Evolutionary conservation across 2,113 vertebrate genomes (phyloP), one percentile per base, ranked within the genome.

Genomic region (Erythrolamprus reginae): DNA sequence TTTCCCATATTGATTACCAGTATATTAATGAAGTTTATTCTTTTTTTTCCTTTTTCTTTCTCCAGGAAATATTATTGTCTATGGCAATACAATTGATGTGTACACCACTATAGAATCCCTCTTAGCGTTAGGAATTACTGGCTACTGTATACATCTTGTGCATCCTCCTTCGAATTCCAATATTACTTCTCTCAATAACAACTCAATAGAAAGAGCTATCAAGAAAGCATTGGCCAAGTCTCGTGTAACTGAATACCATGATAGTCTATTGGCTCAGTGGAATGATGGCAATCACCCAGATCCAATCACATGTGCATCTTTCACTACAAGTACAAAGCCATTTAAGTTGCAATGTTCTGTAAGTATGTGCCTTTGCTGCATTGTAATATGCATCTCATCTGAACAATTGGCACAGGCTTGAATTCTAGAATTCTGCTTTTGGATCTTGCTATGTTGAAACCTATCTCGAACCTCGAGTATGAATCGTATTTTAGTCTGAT

Each of bases 1-100:
- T 94, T 96, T 95, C 96, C 93, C 92, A 93, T 96, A 94, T 93
- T 93, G 94, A 94, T 95, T 96, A n/a, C n/a, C n/a, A n/a, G n/a
- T n/a, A 92, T 45, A 93, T 95, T 97, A 97, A 96, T 96, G 96
- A 95, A 91, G 85, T 94, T 94, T 47, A 17, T 47, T 47, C 89
- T 48, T 55, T 42, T 53, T 26, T 58, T 92, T 93, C 89, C 89
- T 47, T 89, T 47, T 85, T 53, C 4, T 10, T 84, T 88, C 92
- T 92, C 92, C 91, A 99, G 99, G 97, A 90, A 96, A 98, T 5
- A 70, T 98, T 86, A 96, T 99, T 85, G 96, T 99, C 91, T 99
- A 99, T 19, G 99, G 99, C 65, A 97, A 96, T 94, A 97, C 96
- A 93, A 89, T 98, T 1, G 98, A 99, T 21, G 94, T 95, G 87